Percentiles rank a stretch among this genome's conserved stretches.
Conservation (phyloP, 2,797 vertebrate species). For the Corythornis leucogaster region DNA sequence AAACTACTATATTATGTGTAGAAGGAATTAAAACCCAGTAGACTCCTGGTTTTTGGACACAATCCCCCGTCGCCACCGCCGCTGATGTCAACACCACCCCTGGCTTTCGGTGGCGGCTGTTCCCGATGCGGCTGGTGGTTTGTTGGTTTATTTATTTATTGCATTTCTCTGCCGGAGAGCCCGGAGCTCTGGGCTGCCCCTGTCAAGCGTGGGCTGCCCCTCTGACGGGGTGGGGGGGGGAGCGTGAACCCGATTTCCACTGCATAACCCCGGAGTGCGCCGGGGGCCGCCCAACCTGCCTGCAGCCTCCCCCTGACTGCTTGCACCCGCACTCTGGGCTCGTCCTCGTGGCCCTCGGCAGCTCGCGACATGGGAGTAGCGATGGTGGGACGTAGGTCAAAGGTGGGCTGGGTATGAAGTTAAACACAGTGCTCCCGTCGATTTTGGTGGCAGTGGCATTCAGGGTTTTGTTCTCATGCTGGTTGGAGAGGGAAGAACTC, state of each 20-base stretch:
- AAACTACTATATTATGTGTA: rapidly evolving
- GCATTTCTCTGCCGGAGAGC: constrained; percentile 24
- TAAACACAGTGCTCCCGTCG: background rate
- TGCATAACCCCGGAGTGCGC: constrained; percentile 36
- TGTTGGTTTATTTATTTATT: background rate
- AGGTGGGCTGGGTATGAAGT: background rate
- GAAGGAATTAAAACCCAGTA: rapidly evolving
- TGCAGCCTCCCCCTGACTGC: background rate
- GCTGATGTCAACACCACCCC: constrained; percentile 49
- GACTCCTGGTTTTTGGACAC: background rate
- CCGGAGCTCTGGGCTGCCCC: constrained; percentile 61
- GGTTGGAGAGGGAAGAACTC: background rate
- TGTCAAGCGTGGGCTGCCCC: constrained; percentile 37
- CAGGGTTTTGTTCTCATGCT: background rate
- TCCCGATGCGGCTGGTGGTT: constrained; percentile 63
- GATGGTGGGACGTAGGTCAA: background rate
- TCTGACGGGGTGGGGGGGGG: background rate
- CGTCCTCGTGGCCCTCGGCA: too few relatives aligned
- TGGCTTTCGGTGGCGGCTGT: constrained; percentile 22
- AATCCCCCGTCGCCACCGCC: background rate
- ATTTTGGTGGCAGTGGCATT: background rate
- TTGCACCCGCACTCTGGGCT: background rate
- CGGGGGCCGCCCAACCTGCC: background rate
- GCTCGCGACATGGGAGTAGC: background rate
- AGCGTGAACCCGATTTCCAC: constrained; percentile 52